Percentiles rank a stretch among this genome's conserved stretches.
phyloP scores from a whole-genome alignment of 2,888 invertebrate genomes.

The Malthinus seriepunctatus region DNA sequence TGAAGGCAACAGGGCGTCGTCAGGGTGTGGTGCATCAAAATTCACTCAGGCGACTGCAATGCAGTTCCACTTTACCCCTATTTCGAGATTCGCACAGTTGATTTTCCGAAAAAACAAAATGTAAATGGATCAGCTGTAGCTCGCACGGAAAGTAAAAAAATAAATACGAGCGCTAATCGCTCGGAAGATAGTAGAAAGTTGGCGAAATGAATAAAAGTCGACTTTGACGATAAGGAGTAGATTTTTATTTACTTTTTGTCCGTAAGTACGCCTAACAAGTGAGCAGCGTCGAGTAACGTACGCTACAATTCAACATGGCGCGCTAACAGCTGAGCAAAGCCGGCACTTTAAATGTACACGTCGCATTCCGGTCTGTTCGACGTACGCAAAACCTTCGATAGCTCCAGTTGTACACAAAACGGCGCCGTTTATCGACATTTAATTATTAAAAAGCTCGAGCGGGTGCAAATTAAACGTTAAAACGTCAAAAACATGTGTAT shows the following conservation, averaged over 20 bases:
- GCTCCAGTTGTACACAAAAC: constrained; percentile 2
- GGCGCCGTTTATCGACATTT: too few relatives aligned
- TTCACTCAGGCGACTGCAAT: constrained; percentile 31
- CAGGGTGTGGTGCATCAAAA: constrained; percentile 38
- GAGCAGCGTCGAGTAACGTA: constrained; percentile 27
- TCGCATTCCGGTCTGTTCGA: constrained; percentile 23
- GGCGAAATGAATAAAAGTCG: not conserved
- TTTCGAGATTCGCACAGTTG: constrained; percentile 22
- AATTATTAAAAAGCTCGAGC: too few relatives aligned
- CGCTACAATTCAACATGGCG: constrained; percentile 31
- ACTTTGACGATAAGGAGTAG: too few relatives aligned
- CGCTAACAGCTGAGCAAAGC: constrained; percentile 33
- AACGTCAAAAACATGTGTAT: constrained; percentile 53
- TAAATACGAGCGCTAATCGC: not conserved
- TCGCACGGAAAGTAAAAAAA: not conserved
- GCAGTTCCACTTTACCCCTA: constrained; percentile 20
- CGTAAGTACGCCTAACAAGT: constrained; percentile 12
- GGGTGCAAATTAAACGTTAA: constrained; percentile 5
- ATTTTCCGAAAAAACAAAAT: constrained; percentile 5
- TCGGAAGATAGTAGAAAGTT: not conserved
- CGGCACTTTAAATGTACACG: constrained; percentile 31
- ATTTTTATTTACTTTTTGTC: not conserved
- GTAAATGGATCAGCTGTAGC: constrained; percentile 18
- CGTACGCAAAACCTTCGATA: constrained; percentile 18
- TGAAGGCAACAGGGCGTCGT: constrained; percentile 36